phyloP scores from a whole-genome alignment of 1,140 invertebrate genomes.

The Drosophila quadrilineata region DNA sequence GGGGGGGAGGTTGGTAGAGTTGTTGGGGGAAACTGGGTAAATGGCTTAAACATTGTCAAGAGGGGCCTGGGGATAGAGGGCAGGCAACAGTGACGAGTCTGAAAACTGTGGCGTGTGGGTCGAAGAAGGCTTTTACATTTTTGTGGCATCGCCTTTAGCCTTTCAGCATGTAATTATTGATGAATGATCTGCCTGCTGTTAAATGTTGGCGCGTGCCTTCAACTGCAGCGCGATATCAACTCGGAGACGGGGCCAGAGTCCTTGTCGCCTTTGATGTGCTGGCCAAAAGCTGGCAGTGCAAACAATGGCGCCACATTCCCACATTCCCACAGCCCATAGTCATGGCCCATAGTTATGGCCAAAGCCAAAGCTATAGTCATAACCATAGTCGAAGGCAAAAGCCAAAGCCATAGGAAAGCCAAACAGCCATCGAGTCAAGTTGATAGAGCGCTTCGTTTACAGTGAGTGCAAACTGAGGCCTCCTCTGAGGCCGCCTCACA shows the following conservation, averaged over 20 bases:
- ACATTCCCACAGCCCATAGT: too few species aligned
- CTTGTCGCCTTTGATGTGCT: slow-evolving; percentile 54
- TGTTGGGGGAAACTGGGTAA: neutral
- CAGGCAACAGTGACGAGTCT: too few species aligned
- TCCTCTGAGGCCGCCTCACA: slow-evolving; percentile 14
- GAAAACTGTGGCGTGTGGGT: neutral
- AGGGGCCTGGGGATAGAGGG: neutral
- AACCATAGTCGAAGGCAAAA: slow-evolving; percentile 7
- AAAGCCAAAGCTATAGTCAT: slow-evolving; percentile 19
- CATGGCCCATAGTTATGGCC: too few species aligned
- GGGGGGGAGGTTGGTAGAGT: too few species aligned
- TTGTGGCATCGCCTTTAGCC: slow-evolving; percentile 66
- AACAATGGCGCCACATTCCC: slow-evolving; percentile 44
- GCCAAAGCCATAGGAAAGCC: slow-evolving; percentile 17
- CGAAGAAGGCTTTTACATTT: slow-evolving; percentile 53
- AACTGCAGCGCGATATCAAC: slow-evolving; percentile 11
- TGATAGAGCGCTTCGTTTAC: slow-evolving; percentile 36
- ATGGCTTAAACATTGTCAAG: neutral
- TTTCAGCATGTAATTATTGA: slow-evolving; percentile 74
- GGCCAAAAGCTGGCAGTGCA: slow-evolving; percentile 20
- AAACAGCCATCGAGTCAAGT: slow-evolving; percentile 39
- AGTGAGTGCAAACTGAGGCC: slow-evolving; percentile 31
- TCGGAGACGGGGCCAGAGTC: too few species aligned
- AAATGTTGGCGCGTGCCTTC: slow-evolving; percentile 46
- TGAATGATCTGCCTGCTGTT: slow-evolving; percentile 64